Conservation (phyloP, 1,140 invertebrate species). For the Sipha flava region DNA sequence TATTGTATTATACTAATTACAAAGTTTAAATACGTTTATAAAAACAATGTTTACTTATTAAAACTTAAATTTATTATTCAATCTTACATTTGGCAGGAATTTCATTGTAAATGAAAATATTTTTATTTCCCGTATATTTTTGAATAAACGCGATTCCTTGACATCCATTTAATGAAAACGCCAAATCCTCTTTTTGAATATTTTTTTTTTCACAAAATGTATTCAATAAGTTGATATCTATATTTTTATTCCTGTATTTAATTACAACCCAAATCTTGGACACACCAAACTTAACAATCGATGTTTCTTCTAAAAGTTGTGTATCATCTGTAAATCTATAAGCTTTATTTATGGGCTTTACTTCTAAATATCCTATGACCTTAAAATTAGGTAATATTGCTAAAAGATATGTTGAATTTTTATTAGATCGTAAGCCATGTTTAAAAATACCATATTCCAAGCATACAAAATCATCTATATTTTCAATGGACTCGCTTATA, state of each 20-base stretch:
- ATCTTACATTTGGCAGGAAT: background rate
- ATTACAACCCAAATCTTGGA: background rate
- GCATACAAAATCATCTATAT: background rate
- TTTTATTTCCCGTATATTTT: background rate
- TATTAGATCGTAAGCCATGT: background rate
- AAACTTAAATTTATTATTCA: too few species aligned
- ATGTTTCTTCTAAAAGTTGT: background rate
- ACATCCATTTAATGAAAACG: background rate
- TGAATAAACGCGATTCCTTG: background rate
- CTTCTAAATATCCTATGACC: conserved; percentile 11
- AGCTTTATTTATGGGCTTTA: background rate
- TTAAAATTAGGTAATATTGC: background rate
- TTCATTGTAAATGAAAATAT: background rate
- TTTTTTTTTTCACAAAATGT: background rate
- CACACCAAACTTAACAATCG: background rate
- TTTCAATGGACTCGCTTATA: background rate
- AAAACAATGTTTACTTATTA: too few species aligned
- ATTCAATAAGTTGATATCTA: background rate
- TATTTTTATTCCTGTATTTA: background rate
- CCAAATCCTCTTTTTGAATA: background rate
- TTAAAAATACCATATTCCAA: background rate
- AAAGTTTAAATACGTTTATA: too few species aligned
- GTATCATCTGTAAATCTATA: background rate
- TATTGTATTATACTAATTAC: too few species aligned
- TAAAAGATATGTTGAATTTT: conserved; percentile 1